Percentiles rank a stretch among this genome's conserved stretches.
Evolutionary conservation across 2,888 invertebrate species (phyloP).

Genomic region (Euzetes globulus): DNA sequence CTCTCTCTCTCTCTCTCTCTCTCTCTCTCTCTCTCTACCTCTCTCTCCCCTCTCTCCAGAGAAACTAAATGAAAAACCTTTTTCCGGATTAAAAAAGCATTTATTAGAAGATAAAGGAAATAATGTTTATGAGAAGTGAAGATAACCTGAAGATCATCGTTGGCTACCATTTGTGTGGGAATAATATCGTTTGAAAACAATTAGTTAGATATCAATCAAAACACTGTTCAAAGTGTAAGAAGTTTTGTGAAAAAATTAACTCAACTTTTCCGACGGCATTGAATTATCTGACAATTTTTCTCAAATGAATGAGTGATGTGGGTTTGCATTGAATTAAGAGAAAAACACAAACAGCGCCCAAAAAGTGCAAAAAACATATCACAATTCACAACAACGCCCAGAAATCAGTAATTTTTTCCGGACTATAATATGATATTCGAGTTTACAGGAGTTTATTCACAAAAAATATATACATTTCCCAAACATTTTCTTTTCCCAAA

Average conservation of each 20-base stretch:
- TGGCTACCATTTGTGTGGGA: background rate
- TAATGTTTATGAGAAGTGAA: background rate
- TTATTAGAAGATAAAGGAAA: background rate
- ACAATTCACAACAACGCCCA: conserved; percentile 5
- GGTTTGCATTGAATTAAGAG: background rate
- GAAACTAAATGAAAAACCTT: background rate
- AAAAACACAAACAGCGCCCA: background rate
- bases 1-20: too few species aligned
- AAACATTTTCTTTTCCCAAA: background rate
- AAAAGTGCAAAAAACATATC: background rate
- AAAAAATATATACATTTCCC: background rate
- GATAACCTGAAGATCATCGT: background rate
- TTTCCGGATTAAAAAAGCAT: background rate
- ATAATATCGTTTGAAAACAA: background rate
- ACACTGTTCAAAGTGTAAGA: background rate
- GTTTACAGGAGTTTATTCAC: too few species aligned
- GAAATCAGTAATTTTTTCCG: background rate
- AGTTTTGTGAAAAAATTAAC: background rate
- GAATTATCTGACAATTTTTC: background rate
- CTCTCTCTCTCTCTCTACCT: too few species aligned
- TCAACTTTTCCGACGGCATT: background rate
- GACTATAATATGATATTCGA: background rate
- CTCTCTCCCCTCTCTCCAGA: too few species aligned
- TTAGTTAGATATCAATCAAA: conserved; percentile 11
- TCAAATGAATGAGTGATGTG: background rate